These are phyloP conservation scores for Cladopsammia gracilis DNA, from an alignment of 64 coral and sea anemone genomes.

Conservation along the genomic window DNA sequence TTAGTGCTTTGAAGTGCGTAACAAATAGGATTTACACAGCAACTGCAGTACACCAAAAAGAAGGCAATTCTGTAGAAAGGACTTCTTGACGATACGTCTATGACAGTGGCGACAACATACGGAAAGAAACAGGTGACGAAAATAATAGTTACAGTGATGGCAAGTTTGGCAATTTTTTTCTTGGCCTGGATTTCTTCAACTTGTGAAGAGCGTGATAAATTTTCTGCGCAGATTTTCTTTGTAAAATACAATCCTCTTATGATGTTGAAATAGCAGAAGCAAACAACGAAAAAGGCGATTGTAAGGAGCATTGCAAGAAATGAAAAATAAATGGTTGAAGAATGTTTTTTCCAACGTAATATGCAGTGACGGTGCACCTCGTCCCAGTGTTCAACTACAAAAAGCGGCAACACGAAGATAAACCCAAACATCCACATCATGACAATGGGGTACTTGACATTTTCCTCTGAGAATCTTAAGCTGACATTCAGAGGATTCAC, in stretches of 20 bases:
- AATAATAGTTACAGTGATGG: background rate
- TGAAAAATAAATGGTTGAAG: background rate
- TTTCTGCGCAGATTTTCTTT: slow-evolving; percentile 1
- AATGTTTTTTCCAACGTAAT: slow-evolving; percentile 7
- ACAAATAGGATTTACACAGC: slow-evolving; percentile 16
- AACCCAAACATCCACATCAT: slow-evolving; percentile 55
- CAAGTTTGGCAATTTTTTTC: slow-evolving; percentile 27
- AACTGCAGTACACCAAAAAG: slow-evolving; percentile 23
- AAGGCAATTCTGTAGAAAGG: background rate
- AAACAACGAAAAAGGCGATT: background rate
- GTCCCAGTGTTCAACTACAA: slow-evolving; percentile 29
- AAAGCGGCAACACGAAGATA: slow-evolving; percentile 54
- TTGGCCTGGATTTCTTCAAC: slow-evolving; percentile 14
- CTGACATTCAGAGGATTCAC: slow-evolving; percentile 44
- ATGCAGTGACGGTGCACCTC: background rate
- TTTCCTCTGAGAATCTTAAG: slow-evolving; percentile 29
- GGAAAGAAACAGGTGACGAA: slow-evolving; percentile 25
- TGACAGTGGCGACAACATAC: background rate
- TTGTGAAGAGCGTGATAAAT: background rate
- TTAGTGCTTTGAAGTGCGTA: slow-evolving; percentile 26
- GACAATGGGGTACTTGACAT: slow-evolving; percentile 45
- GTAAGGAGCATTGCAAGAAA: background rate
- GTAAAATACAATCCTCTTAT: slow-evolving; percentile 28
- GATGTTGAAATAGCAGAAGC: slow-evolving; percentile 45
- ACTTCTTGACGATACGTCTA: background rate